Evolutionary conservation across 2,113 vertebrate species (phyloP).

Genomic region (Notechis scutatus): DNA sequence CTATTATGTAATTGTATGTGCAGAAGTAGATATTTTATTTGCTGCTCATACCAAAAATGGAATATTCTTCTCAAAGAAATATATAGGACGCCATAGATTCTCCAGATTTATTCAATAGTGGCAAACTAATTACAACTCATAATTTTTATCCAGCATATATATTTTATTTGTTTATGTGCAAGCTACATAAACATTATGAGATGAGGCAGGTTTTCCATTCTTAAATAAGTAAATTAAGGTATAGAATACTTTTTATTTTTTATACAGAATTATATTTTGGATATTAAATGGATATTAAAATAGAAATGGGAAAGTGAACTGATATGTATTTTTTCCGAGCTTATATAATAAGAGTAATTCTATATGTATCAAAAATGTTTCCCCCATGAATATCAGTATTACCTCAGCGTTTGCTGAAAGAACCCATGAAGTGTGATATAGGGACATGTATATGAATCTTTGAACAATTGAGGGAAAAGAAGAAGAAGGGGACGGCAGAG

Average conservation of each 20-base stretch:
- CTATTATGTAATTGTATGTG: not conserved
- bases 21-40: not conserved
- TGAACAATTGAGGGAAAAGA: not conserved
- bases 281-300: not conserved
- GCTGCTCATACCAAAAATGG: not conserved
- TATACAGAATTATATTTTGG: not conserved
- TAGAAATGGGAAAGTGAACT: not conserved
- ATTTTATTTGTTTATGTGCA: not conserved
- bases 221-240: not conserved
- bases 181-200: not conserved
- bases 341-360: not conserved
- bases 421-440: not conserved
- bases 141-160: not conserved
- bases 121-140: not conserved
- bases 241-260: not conserved
- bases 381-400: not conserved
- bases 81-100: not conserved
- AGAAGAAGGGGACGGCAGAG: too few species aligned
- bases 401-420: not conserved
- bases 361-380: not conserved
- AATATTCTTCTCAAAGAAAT: constrained; percentile 1
- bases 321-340: not conserved
- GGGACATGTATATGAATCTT: not conserved
- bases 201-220: not conserved
- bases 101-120: not conserved